phyloP scores from a whole-genome alignment of 2,888 invertebrate genomes.

The Noctua fimbriata region DNA sequence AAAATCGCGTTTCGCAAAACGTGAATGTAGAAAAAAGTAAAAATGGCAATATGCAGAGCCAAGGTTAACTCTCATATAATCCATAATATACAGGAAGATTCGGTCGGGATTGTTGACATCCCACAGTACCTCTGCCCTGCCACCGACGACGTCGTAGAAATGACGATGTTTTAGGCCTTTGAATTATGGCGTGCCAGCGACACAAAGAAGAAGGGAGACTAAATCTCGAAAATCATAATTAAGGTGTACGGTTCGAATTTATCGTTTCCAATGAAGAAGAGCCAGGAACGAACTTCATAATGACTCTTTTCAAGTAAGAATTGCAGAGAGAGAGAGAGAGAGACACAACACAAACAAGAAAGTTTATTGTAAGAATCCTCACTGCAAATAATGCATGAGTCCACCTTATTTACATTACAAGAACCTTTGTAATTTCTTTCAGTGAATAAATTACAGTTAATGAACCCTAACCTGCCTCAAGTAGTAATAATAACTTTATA shows the following conservation, averaged over 20 bases:
- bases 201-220: neutral
- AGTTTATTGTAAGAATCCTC: neutral
- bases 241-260: neutral
- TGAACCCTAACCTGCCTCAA: slow-evolving; percentile 56
- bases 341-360: neutral
- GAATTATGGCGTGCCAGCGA: neutral
- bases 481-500: slow-evolving; percentile 11
- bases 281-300: neutral
- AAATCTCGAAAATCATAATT: neutral
- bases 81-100: neutral
- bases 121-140: neutral
- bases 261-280: neutral
- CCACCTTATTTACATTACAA: slow-evolving; percentile 19
- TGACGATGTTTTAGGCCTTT: neutral
- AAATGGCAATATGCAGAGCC: neutral
- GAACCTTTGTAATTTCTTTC: slow-evolving; percentile 27
- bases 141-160: neutral
- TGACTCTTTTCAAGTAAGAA: neutral
- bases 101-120: neutral
- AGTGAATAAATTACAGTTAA: slow-evolving; percentile 37
- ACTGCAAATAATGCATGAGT: neutral
- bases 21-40: neutral
- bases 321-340: neutral
- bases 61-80: neutral
- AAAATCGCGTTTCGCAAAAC: neutral